phyloP scores from a whole-genome alignment of 2,113 vertebrate genomes.

The Limnothrissa miodon region DNA sequence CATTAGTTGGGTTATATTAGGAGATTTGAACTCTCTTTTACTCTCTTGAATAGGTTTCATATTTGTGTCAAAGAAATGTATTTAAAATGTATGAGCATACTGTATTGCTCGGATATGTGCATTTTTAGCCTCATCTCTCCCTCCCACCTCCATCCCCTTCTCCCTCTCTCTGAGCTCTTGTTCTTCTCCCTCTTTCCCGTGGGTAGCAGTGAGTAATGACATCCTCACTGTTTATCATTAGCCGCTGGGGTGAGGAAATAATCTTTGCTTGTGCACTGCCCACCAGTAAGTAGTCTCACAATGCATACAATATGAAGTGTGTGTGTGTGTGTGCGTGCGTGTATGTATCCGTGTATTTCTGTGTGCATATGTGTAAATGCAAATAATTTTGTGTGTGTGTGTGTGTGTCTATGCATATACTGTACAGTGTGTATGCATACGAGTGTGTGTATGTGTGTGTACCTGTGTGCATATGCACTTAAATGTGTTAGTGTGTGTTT shows the following conservation, averaged over 20 bases:
- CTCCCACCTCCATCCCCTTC: background rate
- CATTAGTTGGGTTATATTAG: background rate
- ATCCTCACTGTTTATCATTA: constrained; percentile 16
- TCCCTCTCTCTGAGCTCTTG: background rate
- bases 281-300: background rate
- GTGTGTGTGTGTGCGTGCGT: background rate
- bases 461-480: background rate
- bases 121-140: background rate
- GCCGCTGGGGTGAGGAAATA: constrained; percentile 12
- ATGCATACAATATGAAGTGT: background rate
- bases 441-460: background rate
- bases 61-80: background rate
- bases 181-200: background rate
- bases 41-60: background rate
- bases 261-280: constrained; percentile 10
- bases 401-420: too few relatives aligned
- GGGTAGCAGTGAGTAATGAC: background rate
- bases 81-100: constrained; percentile 10
- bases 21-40: background rate
- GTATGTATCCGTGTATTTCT: background rate
- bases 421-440: background rate
- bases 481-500: background rate
- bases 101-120: constrained; percentile 46
- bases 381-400: too few relatives aligned
- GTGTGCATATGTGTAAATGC: background rate